phyloP scores from a whole-genome alignment of 2,113 vertebrate genomes.

The Eublepharis macularius region DNA sequence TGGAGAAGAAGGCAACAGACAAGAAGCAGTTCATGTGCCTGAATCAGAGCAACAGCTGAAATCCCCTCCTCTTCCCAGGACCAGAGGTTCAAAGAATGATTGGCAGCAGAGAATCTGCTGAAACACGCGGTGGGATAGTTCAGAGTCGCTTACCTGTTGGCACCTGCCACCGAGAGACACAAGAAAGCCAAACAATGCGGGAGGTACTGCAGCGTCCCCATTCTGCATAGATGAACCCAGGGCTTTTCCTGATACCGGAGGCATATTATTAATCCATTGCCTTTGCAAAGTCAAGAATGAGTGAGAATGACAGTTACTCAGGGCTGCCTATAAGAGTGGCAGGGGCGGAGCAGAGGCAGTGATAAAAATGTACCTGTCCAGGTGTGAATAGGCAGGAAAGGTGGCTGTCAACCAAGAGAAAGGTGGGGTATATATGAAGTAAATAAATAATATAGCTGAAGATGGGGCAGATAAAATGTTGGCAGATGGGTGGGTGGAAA shows the following conservation, averaged over 20 bases:
- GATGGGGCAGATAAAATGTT: too few species aligned
- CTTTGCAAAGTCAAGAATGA: slow-evolving; percentile 5
- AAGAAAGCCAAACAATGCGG: slow-evolving; percentile 29
- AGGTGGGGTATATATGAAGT: too few species aligned
- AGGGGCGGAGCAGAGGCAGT: slow-evolving; percentile 35
- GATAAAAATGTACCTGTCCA: slow-evolving; percentile 31
- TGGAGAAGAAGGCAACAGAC: neutral
- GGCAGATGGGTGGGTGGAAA: too few species aligned
- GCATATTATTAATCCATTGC: slow-evolving; percentile 33
- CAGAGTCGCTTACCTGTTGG: slow-evolving; percentile 56
- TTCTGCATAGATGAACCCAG: slow-evolving; percentile 35
- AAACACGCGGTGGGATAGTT: neutral
- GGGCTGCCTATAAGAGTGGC: slow-evolving; percentile 44
- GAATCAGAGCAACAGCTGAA: neutral
- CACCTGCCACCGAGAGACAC: slow-evolving; percentile 47
- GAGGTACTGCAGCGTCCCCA: slow-evolving; percentile 45
- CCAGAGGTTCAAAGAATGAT: neutral
- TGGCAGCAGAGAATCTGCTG: slow-evolving; percentile 6
- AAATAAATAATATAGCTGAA: too few species aligned
- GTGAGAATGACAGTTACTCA: fast-evolving
- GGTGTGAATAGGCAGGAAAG: neutral
- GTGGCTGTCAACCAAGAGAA: neutral
- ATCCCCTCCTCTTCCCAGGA: neutral
- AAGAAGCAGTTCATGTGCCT: neutral
- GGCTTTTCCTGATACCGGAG: slow-evolving; percentile 7